Percentiles rank a stretch among this genome's conserved stretches.
phyloP scores from a whole-genome alignment of 2,888 invertebrate genomes.

The Apeira syringaria region DNA sequence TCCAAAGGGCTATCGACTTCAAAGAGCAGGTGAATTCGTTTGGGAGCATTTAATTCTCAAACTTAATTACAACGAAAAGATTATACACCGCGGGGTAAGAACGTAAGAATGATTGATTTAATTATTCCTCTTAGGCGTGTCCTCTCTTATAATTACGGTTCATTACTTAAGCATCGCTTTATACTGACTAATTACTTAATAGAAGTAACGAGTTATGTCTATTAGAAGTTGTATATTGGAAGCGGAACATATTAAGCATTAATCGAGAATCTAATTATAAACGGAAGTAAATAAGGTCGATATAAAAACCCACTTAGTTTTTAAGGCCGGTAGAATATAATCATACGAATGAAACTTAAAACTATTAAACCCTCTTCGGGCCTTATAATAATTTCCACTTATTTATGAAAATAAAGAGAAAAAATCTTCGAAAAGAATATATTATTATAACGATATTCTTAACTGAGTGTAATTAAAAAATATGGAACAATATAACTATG shows the following conservation, averaged over 20 bases:
- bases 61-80: conserved; percentile 75
- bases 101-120: conserved; percentile 78
- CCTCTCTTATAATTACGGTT: conserved; percentile 81
- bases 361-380: too few relatives aligned
- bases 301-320: too few relatives aligned
- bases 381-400: too few relatives aligned
- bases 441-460: too few relatives aligned
- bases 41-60: conserved; percentile 72
- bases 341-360: too few relatives aligned
- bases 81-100: conserved; percentile 72
- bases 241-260: conserved; percentile 74
- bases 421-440: too few relatives aligned
- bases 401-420: too few relatives aligned
- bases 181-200: conserved; percentile 81
- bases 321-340: too few relatives aligned
- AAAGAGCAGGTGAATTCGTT: conserved; percentile 58
- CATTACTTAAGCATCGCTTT: conserved; percentile 82
- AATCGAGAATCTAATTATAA: conserved; percentile 68
- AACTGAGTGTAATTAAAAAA: too few relatives aligned
- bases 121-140: conserved; percentile 80
- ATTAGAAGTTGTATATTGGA: conserved; percentile 65
- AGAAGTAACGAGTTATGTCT: conserved; percentile 82
- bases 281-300: conserved; percentile 65
- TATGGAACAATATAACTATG: too few relatives aligned
- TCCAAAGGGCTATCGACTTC: conserved; percentile 60